phyloP scores from a whole-genome alignment of 2,113 vertebrate species.

The Oceanites oceanicus region DNA sequence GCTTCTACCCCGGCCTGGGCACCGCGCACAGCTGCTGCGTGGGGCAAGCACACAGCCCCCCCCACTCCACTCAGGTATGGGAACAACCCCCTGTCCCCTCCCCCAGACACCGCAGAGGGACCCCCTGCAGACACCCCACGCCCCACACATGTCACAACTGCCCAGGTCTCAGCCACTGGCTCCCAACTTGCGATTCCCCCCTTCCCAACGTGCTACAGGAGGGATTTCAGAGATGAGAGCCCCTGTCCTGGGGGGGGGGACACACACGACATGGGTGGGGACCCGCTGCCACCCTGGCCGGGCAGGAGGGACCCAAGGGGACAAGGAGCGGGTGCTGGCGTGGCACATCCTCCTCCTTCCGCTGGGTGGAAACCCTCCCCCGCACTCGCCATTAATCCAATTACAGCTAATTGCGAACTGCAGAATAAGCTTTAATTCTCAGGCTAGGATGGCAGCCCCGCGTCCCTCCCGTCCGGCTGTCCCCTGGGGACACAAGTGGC shows the following conservation, averaged over 20 bases:
- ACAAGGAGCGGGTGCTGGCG: background rate
- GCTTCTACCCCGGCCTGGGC: too few species aligned
- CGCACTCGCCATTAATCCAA: rapidly evolving
- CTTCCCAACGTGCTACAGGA: background rate
- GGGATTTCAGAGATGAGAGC: background rate
- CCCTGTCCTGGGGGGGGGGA: background rate
- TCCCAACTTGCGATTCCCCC: background rate
- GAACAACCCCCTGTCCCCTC: too few species aligned
- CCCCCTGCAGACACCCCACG: background rate
- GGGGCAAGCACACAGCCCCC: background rate
- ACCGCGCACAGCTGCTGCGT: background rate
- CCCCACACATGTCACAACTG: background rate
- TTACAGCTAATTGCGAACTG: background rate
- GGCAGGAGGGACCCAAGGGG: background rate
- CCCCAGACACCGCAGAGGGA: too few species aligned
- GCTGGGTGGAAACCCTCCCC: background rate
- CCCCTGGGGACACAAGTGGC: background rate
- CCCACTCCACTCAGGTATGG: too few species aligned
- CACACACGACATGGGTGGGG: background rate
- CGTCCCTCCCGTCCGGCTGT: background rate
- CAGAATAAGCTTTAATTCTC: background rate
- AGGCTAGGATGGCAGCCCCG: background rate
- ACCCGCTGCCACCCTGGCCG: background rate
- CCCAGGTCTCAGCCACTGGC: background rate
- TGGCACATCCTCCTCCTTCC: background rate